Percentiles rank a stretch among this genome's conserved stretches.
Evolutionary conservation across 1,140 invertebrate species (phyloP).

Genomic region (Radopholus similis): DNA sequence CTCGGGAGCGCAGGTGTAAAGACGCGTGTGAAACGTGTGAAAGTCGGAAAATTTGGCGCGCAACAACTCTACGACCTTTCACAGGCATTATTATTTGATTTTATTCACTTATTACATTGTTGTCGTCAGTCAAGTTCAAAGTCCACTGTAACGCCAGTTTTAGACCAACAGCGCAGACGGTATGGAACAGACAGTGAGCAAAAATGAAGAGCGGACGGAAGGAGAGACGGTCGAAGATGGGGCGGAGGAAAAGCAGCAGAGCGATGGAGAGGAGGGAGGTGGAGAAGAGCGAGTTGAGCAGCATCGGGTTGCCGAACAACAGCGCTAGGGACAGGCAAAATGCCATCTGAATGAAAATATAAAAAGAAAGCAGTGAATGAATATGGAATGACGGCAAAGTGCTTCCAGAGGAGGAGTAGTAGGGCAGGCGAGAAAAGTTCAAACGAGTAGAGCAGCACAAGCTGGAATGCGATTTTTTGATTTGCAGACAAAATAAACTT

Average conservation of each 20-base stretch:
- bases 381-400: constrained; percentile 58
- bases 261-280: constrained; percentile 61
- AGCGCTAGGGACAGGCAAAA: constrained; percentile 59
- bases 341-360: no score
- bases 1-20: constrained; percentile 78
- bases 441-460: constrained; percentile 9
- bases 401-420: constrained; percentile 40
- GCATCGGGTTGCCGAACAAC: constrained; percentile 69
- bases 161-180: constrained; percentile 38
- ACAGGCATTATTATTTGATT: neutral
- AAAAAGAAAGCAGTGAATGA: constrained; percentile 56
- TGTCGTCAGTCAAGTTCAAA: constrained; percentile 66
- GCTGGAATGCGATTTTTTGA: constrained; percentile 4
- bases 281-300: constrained; percentile 70
- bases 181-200: constrained; percentile 54
- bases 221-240: constrained; percentile 37
- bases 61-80: constrained; percentile 70
- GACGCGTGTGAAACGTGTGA: constrained; percentile 74
- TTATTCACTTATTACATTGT: constrained; percentile 64
- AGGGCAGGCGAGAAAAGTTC: constrained; percentile 47
- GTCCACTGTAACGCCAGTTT: constrained; percentile 63
- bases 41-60: constrained; percentile 73
- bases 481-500: constrained; percentile 41
- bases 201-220: constrained; percentile 34
- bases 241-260: constrained; percentile 57